Evolutionary conservation across 2,797 vertebrate species (phyloP), one percentile per base, ranked within the genome.

Genomic region (Sylvia borin): DNA sequence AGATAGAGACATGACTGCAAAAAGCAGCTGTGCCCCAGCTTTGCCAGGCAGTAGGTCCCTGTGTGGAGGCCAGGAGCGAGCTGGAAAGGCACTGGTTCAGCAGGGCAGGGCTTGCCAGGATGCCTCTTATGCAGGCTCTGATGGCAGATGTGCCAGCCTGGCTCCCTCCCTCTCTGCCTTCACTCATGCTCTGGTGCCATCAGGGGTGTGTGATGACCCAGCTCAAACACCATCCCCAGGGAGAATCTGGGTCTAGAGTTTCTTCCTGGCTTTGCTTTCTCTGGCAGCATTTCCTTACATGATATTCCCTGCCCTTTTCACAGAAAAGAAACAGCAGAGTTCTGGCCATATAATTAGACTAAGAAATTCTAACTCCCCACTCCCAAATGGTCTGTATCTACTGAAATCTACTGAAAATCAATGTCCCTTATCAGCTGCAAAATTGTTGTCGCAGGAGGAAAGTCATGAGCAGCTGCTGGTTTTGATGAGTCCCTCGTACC

Each of bases 401-500:
- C 34, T 61, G 68, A 92, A 82, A 83, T 88, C 71, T 43, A 40
- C 85, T 90, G 92, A 87, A 96, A 96, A 95, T 95, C 95, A 84
- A 90, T 95, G 93, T 76, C 61, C 79, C 40, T 70, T 60, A 47
- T 90, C 78, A 96, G 81, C 68, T 50, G 29, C 72, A 77, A 74
- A 93, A 89, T 68, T 80, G 81, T 85, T 93, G 92, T 93, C 92
- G 58, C 66, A 75, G 70, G 78, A 82, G 83, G 87, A 80, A 66
- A 89, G 90, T 85, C 93, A 92, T 15, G 21, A 13, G 8, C 51
- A 36, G 74, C 86, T 76, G 11, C 92, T 91, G 67, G 74, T 67
- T 95, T 82, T 86, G 90, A 76, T 75, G 79, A 91, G 75, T 80
- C 75, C 85, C 42, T 67, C 53, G 9, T 88, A 57, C 72, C 82